phyloP scores from a whole-genome alignment of 2,797 vertebrate genomes.

The Melanotaenia maccullochi region DNA sequence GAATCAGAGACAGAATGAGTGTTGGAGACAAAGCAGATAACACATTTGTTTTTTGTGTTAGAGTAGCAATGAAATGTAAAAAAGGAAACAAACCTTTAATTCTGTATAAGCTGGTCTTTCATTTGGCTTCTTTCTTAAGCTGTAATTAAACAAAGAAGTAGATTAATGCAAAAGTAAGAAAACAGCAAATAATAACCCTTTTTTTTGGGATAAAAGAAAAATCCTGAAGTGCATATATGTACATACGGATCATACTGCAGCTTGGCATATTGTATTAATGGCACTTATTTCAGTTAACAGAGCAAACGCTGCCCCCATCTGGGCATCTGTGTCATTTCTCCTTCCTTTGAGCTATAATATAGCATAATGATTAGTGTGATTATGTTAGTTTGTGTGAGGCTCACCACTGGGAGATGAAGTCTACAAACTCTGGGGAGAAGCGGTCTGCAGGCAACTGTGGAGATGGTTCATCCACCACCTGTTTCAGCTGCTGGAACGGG shows the following conservation, averaged over 20 bases:
- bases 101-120: conserved; percentile 98
- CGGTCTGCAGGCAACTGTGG: conserved; percentile 92
- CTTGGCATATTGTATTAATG: background rate
- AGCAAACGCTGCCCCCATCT: conserved; percentile 63
- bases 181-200: background rate
- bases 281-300: background rate
- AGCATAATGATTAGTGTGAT: background rate
- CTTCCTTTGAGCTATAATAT: no score
- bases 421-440: conserved; percentile 95
- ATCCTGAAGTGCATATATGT: background rate
- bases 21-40: background rate
- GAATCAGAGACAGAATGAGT: background rate
- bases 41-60: background rate
- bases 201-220: background rate
- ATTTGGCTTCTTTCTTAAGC: conserved; percentile 99
- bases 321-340: conserved; percentile 18
- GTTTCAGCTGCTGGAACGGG: conserved; percentile 98
- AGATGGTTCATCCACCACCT: conserved; percentile 97
- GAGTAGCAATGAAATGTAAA: conserved; percentile 7
- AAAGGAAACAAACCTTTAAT: conserved; percentile 90
- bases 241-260: background rate
- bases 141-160: conserved; percentile 67
- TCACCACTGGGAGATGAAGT: conserved; percentile 98
- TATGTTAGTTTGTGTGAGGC: conserved; percentile 12
- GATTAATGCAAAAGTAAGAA: conserved; percentile 19